Percentiles rank a stretch among this genome's conserved stretches.
phyloP scores from a whole-genome alignment of 1,140 invertebrate species.

The Monomorium pharaonis region DNA sequence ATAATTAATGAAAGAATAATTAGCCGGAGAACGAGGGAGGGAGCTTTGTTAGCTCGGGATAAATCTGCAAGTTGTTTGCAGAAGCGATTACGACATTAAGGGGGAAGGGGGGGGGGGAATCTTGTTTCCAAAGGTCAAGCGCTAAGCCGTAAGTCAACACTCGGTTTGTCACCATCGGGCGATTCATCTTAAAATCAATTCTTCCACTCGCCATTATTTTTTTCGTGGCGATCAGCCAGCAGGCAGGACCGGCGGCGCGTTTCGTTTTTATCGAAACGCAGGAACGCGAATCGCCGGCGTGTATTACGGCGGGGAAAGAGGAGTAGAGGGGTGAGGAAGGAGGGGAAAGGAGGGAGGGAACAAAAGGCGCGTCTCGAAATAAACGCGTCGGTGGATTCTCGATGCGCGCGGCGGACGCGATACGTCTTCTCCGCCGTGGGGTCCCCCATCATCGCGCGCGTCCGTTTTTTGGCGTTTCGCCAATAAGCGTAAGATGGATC shows the following conservation, averaged over 20 bases:
- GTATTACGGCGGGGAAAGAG: background rate
- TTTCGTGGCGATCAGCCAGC: background rate
- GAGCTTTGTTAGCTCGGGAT: conserved; percentile 1
- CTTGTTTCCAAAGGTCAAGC: conserved; percentile 32
- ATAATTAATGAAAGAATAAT: background rate
- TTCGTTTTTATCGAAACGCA: background rate
- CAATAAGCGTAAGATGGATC: conserved; percentile 59
- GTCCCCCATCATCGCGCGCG: conserved; percentile 34
- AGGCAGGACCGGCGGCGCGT: background rate
- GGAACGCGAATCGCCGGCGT: background rate
- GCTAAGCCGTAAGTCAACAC: conserved; percentile 24
- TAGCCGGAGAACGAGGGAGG: background rate
- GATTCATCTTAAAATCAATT: conserved; percentile 32
- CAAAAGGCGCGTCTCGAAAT: conserved; percentile 29
- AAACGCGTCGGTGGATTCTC: conserved; percentile 21
- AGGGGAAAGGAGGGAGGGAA: too few relatives aligned
- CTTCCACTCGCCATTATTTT: background rate
- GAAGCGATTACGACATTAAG: conserved; percentile 32
- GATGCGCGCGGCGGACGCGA: conserved; percentile 12
- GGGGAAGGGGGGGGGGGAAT: too few relatives aligned
- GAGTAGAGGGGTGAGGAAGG: too few relatives aligned
- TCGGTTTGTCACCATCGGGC: background rate
- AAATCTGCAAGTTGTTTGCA: conserved; percentile 13
- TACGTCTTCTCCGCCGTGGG: background rate
- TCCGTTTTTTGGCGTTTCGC: conserved; percentile 41